A percentile compares a stretch with the other conserved stretches of the same genome.
These are phyloP conservation scores for Drosophila littoralis DNA, from an alignment of 1,140 invertebrate species.

Conservation along the genomic window DNA sequence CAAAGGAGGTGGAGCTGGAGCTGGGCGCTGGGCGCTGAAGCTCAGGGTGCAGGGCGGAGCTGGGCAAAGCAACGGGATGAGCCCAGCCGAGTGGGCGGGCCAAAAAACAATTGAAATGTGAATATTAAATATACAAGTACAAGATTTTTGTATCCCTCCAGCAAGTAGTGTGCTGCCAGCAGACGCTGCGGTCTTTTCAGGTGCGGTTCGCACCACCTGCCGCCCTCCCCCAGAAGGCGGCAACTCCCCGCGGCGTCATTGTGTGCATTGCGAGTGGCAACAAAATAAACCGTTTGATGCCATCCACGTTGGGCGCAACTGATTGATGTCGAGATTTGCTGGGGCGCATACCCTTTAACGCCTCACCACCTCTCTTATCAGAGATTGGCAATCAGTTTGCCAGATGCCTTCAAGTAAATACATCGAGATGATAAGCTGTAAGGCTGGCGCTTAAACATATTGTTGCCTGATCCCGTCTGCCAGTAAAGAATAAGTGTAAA, in stretches of 20 bases:
- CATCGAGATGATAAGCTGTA: neutral
- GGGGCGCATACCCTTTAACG: conserved; percentile 4
- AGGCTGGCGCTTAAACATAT: neutral
- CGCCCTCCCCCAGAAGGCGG: conserved; percentile 2
- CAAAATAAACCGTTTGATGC: conserved; percentile 68
- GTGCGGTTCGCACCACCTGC: neutral
- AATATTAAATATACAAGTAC: conserved; percentile 78
- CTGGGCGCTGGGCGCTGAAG: neutral
- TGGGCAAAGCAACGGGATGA: conserved; percentile 52
- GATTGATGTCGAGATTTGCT: conserved; percentile 61
- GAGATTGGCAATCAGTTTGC: conserved; percentile 33
- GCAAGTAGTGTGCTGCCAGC: neutral
- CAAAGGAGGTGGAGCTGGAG: neutral
- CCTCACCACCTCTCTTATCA: conserved; percentile 7
- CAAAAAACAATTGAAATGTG: conserved; percentile 76
- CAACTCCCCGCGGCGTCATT: conserved; percentile 72
- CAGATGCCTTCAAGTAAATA: neutral
- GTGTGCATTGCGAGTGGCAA: conserved; percentile 57
- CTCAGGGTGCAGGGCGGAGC: neutral
- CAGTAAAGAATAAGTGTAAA: neutral
- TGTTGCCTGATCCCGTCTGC: neutral
- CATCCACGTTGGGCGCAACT: conserved; percentile 51
- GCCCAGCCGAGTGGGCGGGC: conserved; percentile 24
- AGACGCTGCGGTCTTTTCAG: conserved; percentile 17
- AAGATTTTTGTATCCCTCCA: conserved; percentile 41